Evolutionary conservation across 2,888 invertebrate genomes (phyloP).

Genomic region (Seira musarum): DNA sequence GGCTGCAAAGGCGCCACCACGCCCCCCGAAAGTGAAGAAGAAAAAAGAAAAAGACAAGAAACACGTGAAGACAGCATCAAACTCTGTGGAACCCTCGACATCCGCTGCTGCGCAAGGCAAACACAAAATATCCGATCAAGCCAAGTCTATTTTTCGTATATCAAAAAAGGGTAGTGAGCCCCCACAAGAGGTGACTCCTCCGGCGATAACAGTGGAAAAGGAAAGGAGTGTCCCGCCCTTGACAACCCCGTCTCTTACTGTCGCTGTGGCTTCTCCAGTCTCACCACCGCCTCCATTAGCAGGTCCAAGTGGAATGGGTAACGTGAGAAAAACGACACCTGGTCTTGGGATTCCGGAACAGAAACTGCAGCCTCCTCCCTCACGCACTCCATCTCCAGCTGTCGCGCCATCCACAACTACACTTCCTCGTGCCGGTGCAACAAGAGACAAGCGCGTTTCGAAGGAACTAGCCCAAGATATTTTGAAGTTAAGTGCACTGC

Average conservation of each 20-base stretch:
- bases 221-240: slow-evolving; percentile 17
- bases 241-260: not conserved
- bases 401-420: not conserved
- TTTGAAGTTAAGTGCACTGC: slow-evolving; percentile 37
- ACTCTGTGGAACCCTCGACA: slow-evolving; percentile 8
- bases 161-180: slow-evolving; percentile 19
- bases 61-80: not conserved
- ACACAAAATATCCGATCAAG: slow-evolving; percentile 18
- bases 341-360: slow-evolving; percentile 18
- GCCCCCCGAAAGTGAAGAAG: slow-evolving; percentile 70
- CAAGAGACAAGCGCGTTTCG: slow-evolving; percentile 41
- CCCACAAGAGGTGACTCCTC: slow-evolving; percentile 20
- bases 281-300: not conserved
- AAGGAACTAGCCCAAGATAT: slow-evolving; percentile 45
- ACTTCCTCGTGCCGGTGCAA: not conserved
- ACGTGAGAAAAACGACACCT: not conserved
- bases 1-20: slow-evolving; percentile 86
- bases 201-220: slow-evolving; percentile 33
- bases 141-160: slow-evolving; percentile 33
- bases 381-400: not conserved
- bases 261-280: not conserved
- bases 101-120: not conserved
- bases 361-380: not conserved
- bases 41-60: slow-evolving; percentile 51
- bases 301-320: not conserved